phyloP scores from a whole-genome alignment of 2,888 invertebrate species.

The Lasioglossum marginatum region DNA sequence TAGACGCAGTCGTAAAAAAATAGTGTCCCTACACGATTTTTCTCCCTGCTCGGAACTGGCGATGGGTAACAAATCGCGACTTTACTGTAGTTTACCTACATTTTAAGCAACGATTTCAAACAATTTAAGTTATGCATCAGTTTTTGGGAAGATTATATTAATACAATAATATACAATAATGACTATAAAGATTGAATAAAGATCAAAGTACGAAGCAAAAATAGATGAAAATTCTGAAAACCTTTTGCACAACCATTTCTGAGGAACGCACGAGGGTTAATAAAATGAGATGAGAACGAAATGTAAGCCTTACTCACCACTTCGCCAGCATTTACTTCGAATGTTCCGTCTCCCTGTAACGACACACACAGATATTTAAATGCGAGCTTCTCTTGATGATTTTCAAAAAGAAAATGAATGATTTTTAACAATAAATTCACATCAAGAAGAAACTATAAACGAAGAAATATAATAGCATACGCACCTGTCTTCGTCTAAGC shows the following conservation, averaged over 20 bases:
- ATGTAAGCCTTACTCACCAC: slow-evolving; percentile 86
- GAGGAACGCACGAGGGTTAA: neutral
- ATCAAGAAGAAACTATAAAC: neutral
- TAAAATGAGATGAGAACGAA: neutral
- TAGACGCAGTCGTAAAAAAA: too few relatives aligned
- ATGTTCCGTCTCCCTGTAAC: slow-evolving; percentile 91
- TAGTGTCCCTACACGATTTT: too few relatives aligned
- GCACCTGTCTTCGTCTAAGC: slow-evolving; percentile 92
- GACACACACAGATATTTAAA: neutral
- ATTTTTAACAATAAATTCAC: too few relatives aligned
- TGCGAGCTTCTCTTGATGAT: neutral
- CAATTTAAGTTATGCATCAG: too few relatives aligned
- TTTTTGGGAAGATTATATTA: too few relatives aligned
- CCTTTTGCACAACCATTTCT: neutral
- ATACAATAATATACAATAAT: too few relatives aligned
- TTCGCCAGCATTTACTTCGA: slow-evolving; percentile 91
- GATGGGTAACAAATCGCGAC: too few relatives aligned
- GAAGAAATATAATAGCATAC: slow-evolving; percentile 35
- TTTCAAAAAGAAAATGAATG: neutral
- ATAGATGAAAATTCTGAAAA: neutral
- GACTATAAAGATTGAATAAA: too few relatives aligned
- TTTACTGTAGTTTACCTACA: too few relatives aligned
- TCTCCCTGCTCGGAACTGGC: too few relatives aligned
- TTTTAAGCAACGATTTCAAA: too few relatives aligned
- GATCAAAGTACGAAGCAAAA: neutral